Evolutionary conservation across 2,113 vertebrate genomes (phyloP), one percentile per base, ranked within the genome.

Genomic region (Scartelaos histophorus): DNA sequence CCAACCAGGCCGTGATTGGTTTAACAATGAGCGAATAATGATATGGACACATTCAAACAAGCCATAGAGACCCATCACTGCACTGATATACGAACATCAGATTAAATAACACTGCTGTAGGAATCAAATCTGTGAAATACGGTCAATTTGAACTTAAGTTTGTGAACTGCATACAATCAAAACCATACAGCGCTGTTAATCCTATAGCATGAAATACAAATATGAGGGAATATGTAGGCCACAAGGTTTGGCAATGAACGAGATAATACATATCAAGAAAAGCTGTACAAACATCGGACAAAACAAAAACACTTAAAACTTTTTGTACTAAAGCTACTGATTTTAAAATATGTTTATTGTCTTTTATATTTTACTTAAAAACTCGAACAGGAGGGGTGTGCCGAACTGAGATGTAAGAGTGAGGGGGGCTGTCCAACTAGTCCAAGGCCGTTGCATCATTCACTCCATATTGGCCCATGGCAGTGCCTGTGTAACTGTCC

Each of bases 161-260:
- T 49, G 81, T 64, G 77, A 76, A 61, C 84, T 12, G 3, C 62
- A 76, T 86, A 82, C 78, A 85, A 86, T 87, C 85, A 60, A 58
- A 80, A 87, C 75, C 82, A 62, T 71, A 85, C 84, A 75, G 83
- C 69, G 69, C 77, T 56, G 73, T 62, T 73, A 81, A 73, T 73
- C 85, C 73, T 62, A 75, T 60, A 58, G 75, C 76, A 87, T 80
- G 86, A 87, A 7, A 69, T 51, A 85, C 51, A 67, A 74, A 73
- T 73, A 21, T 13, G 69, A 64, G 61, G 69, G 15, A 70, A 89
- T 88, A 92, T 92, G 88, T 91, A 92, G 92, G 91, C 91, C 91
- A 93, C 89, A 91, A 24, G 56, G 94, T 95, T 95, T 95, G 95
- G 94, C 93, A 95, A 96, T 93, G 67, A 92, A 91, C 85, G 24